A percentile compares a stretch with the other conserved stretches of the same genome.
These are phyloP conservation scores for Scaptomyza parva DNA, from an alignment of 2,888 invertebrate genomes.

Conservation along the genomic window DNA sequence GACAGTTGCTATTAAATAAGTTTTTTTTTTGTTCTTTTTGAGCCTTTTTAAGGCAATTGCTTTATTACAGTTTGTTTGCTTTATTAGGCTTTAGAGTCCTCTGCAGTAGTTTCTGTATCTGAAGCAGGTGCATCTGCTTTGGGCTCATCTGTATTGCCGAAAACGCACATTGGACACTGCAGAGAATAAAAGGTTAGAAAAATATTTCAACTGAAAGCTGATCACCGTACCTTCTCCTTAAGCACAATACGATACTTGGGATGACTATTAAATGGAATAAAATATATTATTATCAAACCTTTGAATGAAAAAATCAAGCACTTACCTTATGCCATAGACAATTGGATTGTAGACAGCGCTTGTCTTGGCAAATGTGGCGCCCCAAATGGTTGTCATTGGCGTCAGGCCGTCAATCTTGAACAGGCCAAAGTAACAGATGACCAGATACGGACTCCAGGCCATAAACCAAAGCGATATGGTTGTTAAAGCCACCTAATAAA, in stretches of 20 bases:
- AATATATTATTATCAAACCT: background rate
- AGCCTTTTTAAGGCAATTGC: slow-evolving; percentile 58
- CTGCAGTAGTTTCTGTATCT: slow-evolving; percentile 81
- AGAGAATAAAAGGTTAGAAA: background rate
- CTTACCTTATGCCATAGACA: slow-evolving; percentile 94
- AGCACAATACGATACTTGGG: slow-evolving; percentile 88
- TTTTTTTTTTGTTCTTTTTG: slow-evolving; percentile 35
- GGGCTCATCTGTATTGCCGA: slow-evolving; percentile 82
- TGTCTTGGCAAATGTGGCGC: slow-evolving; percentile 95
- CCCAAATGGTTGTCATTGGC: slow-evolving; percentile 94
- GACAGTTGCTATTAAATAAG: slow-evolving; percentile 28
- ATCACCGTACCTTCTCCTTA: slow-evolving; percentile 84
- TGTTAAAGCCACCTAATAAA: slow-evolving; percentile 92
- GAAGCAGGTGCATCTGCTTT: slow-evolving; percentile 82
- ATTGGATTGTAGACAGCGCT: slow-evolving; percentile 96
- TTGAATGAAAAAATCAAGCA: background rate
- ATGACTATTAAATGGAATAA: slow-evolving; percentile 84
- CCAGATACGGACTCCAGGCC: slow-evolving; percentile 96
- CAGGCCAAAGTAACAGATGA: slow-evolving; percentile 92
- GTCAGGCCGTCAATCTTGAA: slow-evolving; percentile 90
- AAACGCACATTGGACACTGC: slow-evolving; percentile 86
- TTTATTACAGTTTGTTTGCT: background rate
- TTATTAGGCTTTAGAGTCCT: slow-evolving; percentile 82
- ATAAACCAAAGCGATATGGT: slow-evolving; percentile 96
- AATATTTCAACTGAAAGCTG: background rate